These are phyloP conservation scores for Nothoprocta perdicaria DNA, from an alignment of 2,113 vertebrate genomes.

Conservation along the genomic window DNA sequence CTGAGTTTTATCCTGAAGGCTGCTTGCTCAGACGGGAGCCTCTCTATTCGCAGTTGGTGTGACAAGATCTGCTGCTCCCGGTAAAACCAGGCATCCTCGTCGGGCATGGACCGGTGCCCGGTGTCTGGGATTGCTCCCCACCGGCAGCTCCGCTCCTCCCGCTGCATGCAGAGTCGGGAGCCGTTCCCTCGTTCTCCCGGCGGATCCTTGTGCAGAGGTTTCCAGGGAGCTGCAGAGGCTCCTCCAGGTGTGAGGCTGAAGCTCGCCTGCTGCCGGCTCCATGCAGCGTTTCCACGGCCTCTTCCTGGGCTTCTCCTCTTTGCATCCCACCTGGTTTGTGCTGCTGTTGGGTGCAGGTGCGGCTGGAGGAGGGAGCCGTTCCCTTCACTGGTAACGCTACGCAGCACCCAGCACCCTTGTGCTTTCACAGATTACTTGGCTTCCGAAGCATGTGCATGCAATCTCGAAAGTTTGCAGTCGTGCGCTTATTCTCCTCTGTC, in stretches of 20 bases:
- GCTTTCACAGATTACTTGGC: accelerated
- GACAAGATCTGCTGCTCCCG: neutral
- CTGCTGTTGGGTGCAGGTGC: accelerated
- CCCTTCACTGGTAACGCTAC: accelerated
- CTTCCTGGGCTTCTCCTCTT: neutral
- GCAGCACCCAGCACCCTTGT: accelerated
- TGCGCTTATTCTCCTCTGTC: neutral
- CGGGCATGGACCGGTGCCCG: accelerated
- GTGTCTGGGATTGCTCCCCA: neutral
- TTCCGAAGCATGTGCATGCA: accelerated
- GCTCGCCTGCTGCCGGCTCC: accelerated
- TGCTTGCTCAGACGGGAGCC: neutral
- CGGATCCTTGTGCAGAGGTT: accelerated
- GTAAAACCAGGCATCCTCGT: neutral
- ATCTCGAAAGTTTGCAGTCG: neutral
- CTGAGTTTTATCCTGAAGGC: neutral
- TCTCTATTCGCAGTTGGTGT: neutral
- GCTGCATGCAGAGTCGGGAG: neutral
- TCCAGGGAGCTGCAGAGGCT: neutral
- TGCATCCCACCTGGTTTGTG: accelerated
- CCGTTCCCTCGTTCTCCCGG: accelerated
- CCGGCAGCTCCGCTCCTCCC: neutral
- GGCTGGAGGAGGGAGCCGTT: neutral
- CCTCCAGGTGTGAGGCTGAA: neutral
- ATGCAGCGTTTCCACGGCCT: accelerated